Evolutionary conservation across 2,113 vertebrate genomes (phyloP).

Genomic region (Seriola dumerili): DNA sequence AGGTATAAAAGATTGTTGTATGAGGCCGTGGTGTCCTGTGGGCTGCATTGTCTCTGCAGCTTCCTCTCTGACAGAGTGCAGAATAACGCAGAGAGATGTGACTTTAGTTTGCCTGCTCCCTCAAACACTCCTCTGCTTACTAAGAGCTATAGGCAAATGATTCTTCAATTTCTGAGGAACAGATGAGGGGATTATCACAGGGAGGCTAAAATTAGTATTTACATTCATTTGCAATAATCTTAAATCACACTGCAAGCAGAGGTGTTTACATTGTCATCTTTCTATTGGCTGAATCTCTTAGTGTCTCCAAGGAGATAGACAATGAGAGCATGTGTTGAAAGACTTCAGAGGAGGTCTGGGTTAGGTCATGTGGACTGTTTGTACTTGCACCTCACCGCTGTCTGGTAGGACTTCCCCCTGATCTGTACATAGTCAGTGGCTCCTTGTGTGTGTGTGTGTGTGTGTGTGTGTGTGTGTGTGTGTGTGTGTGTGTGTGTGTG

Average conservation of each 20-base stretch:
- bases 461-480: no score
- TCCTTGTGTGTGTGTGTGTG: neutral
- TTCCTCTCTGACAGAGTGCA: constrained; percentile 69
- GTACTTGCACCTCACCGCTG: constrained; percentile 17
- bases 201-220: constrained; percentile 72
- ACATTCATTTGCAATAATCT: constrained; percentile 73
- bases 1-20: constrained; percentile 73
- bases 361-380: constrained; percentile 13
- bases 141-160: constrained; percentile 62
- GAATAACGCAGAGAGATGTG: constrained; percentile 72
- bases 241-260: constrained; percentile 55
- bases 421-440: constrained; percentile 10
- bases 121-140: constrained; percentile 59
- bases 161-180: constrained; percentile 64
- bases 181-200: constrained; percentile 71
- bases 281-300: constrained; percentile 45
- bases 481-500: neutral
- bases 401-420: constrained; percentile 11
- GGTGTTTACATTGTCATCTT: constrained; percentile 57
- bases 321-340: constrained; percentile 39
- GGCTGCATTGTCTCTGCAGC: constrained; percentile 78
- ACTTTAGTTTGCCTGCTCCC: constrained; percentile 69
- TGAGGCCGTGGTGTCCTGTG: constrained; percentile 67
- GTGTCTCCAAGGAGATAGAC: constrained; percentile 21
- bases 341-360: constrained; percentile 24